These are phyloP conservation scores for Miniopterus natalensis DNA, from an alignment of 2,113 vertebrate species.

Conservation along the genomic window DNA sequence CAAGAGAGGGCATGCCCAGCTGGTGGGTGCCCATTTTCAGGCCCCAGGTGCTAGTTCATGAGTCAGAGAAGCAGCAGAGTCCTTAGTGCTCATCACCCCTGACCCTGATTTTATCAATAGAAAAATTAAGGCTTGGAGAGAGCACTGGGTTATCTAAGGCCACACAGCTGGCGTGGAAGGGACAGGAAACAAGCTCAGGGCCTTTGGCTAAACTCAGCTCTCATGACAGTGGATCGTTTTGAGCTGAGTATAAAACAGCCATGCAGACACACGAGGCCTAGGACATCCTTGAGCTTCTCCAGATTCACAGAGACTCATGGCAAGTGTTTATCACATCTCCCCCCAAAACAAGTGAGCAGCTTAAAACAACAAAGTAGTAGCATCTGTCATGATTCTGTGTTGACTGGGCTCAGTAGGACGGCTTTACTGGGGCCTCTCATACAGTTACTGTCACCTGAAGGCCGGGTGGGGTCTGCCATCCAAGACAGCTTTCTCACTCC, in stretches of 20 bases:
- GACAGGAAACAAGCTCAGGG: neutral
- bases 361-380: neutral
- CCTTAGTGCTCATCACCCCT: neutral
- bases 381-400: neutral
- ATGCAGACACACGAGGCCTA: neutral
- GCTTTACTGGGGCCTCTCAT: neutral
- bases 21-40: neutral
- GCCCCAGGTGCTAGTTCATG: neutral
- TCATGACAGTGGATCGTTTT: neutral
- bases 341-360: neutral
- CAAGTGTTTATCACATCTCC: neutral
- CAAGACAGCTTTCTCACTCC: neutral
- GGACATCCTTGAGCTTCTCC: neutral
- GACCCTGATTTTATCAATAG: neutral
- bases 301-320: neutral
- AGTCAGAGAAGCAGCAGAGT: neutral
- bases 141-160: neutral
- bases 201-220: neutral
- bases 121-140: neutral
- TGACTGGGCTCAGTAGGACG: neutral
- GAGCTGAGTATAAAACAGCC: neutral
- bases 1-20: fast-evolving
- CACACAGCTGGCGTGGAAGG: fast-evolving
- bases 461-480: neutral
- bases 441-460: neutral